A percentile compares a stretch with the other conserved stretches of the same genome.
Evolutionary conservation across 1,140 invertebrate genomes (phyloP).

Genomic region (Lysiphlebus fabarum): DNA sequence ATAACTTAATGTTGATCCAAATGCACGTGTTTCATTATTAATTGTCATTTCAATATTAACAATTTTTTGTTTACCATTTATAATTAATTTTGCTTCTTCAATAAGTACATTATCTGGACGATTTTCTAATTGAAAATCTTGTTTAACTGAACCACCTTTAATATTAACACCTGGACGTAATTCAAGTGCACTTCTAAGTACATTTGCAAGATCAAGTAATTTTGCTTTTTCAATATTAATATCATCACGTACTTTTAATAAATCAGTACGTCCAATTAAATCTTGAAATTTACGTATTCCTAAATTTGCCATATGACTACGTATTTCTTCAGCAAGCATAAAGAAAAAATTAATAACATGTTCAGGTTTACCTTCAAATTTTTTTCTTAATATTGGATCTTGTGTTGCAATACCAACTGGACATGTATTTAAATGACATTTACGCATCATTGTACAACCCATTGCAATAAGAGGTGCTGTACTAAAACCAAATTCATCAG

Average conservation of each 20-base stretch:
- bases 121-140: slow-evolving; percentile 91
- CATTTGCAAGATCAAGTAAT: slow-evolving; percentile 77
- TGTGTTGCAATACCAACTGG: slow-evolving; percentile 98
- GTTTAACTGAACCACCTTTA: slow-evolving; percentile 77
- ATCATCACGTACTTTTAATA: slow-evolving; percentile 64
- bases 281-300: slow-evolving; percentile 90
- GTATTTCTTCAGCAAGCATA: slow-evolving; percentile 94
- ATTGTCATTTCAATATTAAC: slow-evolving; percentile 79
- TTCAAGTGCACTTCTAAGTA: slow-evolving; percentile 86
- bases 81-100: slow-evolving; percentile 68
- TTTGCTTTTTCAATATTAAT: slow-evolving; percentile 72
- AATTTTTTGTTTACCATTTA: slow-evolving; percentile 67
- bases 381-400: slow-evolving; percentile 91
- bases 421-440: slow-evolving; percentile 99
- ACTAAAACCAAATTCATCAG: slow-evolving; percentile 98
- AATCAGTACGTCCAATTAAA: slow-evolving; percentile 89
- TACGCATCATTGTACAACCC: slow-evolving; percentile 99
- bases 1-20: slow-evolving; percentile 91
- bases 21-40: slow-evolving; percentile 88
- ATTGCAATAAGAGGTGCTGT: slow-evolving; percentile 96
- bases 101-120: slow-evolving; percentile 84
- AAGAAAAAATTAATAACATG: slow-evolving; percentile 98
- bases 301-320: slow-evolving; percentile 83
- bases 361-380: slow-evolving; percentile 96
- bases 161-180: slow-evolving; percentile 88